A percentile compares a stretch with the other conserved stretches of the same genome.
Evolutionary conservation across 2,888 invertebrate genomes (phyloP).

Genomic region (Dyspetes luteomarginatus): DNA sequence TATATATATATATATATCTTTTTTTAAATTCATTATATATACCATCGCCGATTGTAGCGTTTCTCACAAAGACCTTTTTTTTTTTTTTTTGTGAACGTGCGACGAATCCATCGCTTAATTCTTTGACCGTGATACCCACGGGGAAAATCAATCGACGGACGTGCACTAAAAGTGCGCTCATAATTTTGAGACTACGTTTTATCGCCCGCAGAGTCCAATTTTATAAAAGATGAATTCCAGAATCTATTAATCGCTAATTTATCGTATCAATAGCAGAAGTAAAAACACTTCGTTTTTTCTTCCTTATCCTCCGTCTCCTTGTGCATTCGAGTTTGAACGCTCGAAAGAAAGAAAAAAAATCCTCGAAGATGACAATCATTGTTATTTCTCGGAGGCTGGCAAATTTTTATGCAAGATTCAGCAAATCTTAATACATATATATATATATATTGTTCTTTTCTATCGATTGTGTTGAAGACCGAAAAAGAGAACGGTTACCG

Average conservation of each 20-base stretch:
- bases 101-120: slow-evolving; percentile 7
- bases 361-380: neutral
- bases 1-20: neutral
- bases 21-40: slow-evolving; percentile 24
- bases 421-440: slow-evolving; percentile 16
- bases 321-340: neutral
- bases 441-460: slow-evolving; percentile 13
- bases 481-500: neutral
- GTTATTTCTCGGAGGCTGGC: slow-evolving; percentile 63
- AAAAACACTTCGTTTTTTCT: slow-evolving; percentile 41
- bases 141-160: slow-evolving; percentile 9
- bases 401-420: slow-evolving; percentile 28
- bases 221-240: slow-evolving; percentile 38
- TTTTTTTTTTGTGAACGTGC: slow-evolving; percentile 4
- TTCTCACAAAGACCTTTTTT: slow-evolving; percentile 4
- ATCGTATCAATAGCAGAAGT: slow-evolving; percentile 10
- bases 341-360: slow-evolving; percentile 4
- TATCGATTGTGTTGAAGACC: slow-evolving; percentile 28
- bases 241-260: slow-evolving; percentile 41
- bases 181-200: slow-evolving; percentile 17
- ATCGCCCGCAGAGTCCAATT: slow-evolving; percentile 45
- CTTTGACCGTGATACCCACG: too few species aligned
- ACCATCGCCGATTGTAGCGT: slow-evolving; percentile 22
- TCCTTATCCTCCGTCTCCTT: slow-evolving; percentile 20
- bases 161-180: slow-evolving; percentile 28